Conservation (phyloP, 2,888 invertebrate genomes). For the Scaptomyza flava region DNA sequence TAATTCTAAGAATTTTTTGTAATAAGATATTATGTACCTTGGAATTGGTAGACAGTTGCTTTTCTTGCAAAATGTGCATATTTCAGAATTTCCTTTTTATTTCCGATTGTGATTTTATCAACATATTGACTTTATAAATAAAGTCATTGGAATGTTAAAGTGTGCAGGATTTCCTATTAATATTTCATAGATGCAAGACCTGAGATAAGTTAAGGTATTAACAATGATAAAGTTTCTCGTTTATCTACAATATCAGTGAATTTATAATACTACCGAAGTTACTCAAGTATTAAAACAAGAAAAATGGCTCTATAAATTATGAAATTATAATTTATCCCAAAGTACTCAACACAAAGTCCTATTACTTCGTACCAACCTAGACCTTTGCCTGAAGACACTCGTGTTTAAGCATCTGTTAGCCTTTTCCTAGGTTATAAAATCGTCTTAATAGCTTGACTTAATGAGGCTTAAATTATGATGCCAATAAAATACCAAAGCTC, state of each 20-base stretch:
- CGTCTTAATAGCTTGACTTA: background rate
- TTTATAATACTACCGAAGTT: background rate
- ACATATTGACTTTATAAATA: no score
- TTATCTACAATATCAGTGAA: background rate
- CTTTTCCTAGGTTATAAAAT: slow-evolving; percentile 6
- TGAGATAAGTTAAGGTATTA: background rate
- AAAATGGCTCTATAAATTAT: no score
- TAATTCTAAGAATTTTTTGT: no score
- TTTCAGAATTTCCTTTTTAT: no score
- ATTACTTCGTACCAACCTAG: background rate
- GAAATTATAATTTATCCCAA: no score
- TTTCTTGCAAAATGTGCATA: no score
- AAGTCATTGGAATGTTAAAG: no score
- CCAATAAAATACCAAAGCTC: background rate
- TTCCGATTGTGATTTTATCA: no score
- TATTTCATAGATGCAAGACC: background rate
- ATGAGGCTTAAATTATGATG: background rate
- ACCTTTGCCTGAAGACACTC: background rate
- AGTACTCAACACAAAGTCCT: background rate
- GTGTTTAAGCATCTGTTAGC: background rate
- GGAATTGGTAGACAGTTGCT: no score
- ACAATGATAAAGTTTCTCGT: background rate
- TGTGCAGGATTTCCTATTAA: no score
- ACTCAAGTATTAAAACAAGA: no score
- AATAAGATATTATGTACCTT: no score